Evolutionary conservation across 2,888 invertebrate genomes (phyloP).

Genomic region (Campopleginae sp.): DNA sequence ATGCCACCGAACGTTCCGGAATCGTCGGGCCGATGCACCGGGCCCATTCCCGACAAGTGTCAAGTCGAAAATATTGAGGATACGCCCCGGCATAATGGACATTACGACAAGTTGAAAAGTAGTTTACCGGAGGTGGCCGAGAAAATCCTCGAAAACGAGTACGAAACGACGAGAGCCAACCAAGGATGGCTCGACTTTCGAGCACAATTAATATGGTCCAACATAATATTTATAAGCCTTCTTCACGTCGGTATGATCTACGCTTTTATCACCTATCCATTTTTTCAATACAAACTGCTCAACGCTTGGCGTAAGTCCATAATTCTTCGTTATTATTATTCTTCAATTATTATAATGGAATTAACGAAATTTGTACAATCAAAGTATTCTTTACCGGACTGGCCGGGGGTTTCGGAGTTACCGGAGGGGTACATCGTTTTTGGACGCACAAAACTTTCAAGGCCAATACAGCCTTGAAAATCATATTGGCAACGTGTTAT

Average conservation of each 20-base stretch:
- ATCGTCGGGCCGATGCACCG: constrained; percentile 38
- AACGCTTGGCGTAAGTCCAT: constrained; percentile 86
- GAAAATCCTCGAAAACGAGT: background rate
- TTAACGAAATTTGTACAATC: constrained; percentile 31
- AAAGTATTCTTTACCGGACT: constrained; percentile 37
- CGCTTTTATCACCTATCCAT: constrained; percentile 80
- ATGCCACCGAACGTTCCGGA: constrained; percentile 66
- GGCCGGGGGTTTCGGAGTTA: constrained; percentile 62
- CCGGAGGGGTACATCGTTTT: constrained; percentile 67
- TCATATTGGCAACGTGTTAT: constrained; percentile 58
- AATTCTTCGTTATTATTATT: background rate
- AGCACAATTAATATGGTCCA: constrained; percentile 87
- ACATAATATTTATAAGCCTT: constrained; percentile 85
- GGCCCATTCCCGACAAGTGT: constrained; percentile 38
- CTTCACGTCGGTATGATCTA: constrained; percentile 84
- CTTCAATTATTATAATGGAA: background rate
- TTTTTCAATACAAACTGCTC: constrained; percentile 82
- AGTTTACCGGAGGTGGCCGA: background rate
- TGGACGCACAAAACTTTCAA: constrained; percentile 68
- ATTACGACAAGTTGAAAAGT: constrained; percentile 41
- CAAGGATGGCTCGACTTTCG: constrained; percentile 82
- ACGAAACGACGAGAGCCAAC: background rate
- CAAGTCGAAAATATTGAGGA: background rate
- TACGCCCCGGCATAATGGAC: background rate
- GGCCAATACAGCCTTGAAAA: constrained; percentile 63